A percentile compares a stretch with the other conserved stretches of the same genome.
Evolutionary conservation across 2,113 vertebrate genomes (phyloP).

Genomic region (Petroica traversi): DNA sequence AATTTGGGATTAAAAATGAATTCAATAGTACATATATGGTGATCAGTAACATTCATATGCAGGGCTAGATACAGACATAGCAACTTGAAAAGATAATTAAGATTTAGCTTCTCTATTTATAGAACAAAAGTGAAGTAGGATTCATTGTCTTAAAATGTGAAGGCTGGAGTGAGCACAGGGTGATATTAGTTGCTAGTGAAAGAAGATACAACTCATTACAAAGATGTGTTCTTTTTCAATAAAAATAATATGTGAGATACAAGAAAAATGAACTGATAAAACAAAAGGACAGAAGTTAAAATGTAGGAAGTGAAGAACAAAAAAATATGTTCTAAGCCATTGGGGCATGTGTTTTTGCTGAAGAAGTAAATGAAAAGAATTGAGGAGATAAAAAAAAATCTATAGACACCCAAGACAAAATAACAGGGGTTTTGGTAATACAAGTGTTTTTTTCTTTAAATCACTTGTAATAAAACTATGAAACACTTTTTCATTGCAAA

Average conservation of each 20-base stretch:
- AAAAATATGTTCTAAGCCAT: not conserved
- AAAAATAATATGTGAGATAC: not conserved
- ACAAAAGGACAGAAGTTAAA: constrained; percentile 5
- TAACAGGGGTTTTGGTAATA: not conserved
- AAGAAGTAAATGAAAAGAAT: constrained; percentile 19
- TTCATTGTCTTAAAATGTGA: constrained; percentile 64
- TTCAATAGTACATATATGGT: constrained; percentile 9
- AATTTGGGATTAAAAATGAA: constrained; percentile 62
- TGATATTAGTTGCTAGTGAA: constrained; percentile 25
- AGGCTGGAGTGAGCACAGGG: not conserved
- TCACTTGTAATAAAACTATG: not conserved
- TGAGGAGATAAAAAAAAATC: constrained; percentile 4
- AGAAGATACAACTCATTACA: not conserved
- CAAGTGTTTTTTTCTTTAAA: not conserved
- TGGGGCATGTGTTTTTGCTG: not conserved
- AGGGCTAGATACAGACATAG: constrained; percentile 50
- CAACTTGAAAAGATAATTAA: constrained; percentile 67
- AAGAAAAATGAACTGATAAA: not conserved
- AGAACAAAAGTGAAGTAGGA: constrained; percentile 58
- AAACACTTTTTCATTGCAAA: not conserved
- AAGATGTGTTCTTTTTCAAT: not conserved
- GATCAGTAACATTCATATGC: constrained; percentile 56
- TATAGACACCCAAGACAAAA: not conserved
- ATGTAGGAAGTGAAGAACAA: not conserved
- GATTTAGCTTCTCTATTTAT: constrained; percentile 69